phyloP scores from a whole-genome alignment of 2,797 vertebrate species.

The Pelodytes ibericus region DNA sequence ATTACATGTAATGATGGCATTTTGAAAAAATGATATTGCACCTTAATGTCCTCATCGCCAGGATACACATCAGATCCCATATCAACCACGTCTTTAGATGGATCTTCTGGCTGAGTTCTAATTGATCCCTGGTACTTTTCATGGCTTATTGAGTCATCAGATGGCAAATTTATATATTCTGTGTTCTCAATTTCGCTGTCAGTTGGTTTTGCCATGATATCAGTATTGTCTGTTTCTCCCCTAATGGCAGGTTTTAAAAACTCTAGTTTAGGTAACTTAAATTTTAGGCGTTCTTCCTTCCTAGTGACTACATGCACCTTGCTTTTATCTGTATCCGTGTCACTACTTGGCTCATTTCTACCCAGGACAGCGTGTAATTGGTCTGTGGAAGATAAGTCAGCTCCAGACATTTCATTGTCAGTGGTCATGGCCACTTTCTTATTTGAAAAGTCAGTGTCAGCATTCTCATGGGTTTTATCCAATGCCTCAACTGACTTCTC shows the following conservation, averaged over 20 bases:
- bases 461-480: slow-evolving; percentile 13
- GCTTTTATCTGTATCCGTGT: neutral
- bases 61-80: neutral
- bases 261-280: slow-evolving; percentile 6
- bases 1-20: slow-evolving; percentile 63
- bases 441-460: slow-evolving; percentile 3
- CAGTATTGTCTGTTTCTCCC: slow-evolving; percentile 11
- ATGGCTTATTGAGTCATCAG: neutral
- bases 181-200: neutral
- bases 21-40: slow-evolving; percentile 65
- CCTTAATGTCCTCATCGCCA: slow-evolving; percentile 28
- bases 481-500: slow-evolving; percentile 46
- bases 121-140: neutral
- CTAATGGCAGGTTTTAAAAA: slow-evolving; percentile 49
- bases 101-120: neutral
- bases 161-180: neutral
- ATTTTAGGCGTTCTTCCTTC: slow-evolving; percentile 13
- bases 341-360: neutral
- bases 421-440: neutral
- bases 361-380: neutral
- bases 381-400: neutral
- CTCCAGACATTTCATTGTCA: neutral
- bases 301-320: neutral
- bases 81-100: neutral
- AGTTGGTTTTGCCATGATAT: neutral